Conservation (phyloP, 2,113 vertebrate species). For the Quiscalus mexicanus region DNA sequence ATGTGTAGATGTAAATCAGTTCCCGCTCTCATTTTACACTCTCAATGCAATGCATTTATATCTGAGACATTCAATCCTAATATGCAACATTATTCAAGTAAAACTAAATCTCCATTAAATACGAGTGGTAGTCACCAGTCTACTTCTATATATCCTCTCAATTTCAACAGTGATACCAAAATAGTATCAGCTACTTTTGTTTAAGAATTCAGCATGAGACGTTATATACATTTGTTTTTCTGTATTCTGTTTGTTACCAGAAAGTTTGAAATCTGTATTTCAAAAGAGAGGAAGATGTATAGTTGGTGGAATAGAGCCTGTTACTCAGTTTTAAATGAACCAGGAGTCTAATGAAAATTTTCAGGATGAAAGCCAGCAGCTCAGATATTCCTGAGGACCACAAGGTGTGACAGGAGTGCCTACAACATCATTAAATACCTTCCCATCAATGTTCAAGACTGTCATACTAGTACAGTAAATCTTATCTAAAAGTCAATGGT, state of each 20-base stretch:
- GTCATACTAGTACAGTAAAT: neutral
- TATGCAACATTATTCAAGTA: constrained; percentile 65
- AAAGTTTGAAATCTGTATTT: constrained; percentile 14
- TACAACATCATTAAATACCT: neutral
- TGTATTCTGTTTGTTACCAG: neutral
- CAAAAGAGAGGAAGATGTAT: constrained; percentile 8
- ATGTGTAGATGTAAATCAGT: constrained; percentile 39
- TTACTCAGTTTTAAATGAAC: neutral
- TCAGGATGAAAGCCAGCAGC: constrained; percentile 13
- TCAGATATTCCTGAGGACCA: neutral
- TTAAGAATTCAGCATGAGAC: constrained; percentile 31
- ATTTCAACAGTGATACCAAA: constrained; percentile 46
- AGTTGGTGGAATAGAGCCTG: constrained; percentile 3
- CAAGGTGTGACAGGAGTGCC: neutral
- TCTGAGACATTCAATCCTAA: constrained; percentile 65
- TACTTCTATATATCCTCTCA: constrained; percentile 15
- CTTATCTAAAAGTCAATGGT: neutral
- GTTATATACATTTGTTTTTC: constrained; percentile 1
- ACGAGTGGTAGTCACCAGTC: constrained; percentile 15
- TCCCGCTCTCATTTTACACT: constrained; percentile 18
- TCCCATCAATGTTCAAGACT: neutral
- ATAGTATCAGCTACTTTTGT: neutral
- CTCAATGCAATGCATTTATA: constrained; percentile 56
- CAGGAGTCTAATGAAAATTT: neutral
- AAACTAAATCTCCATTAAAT: constrained; percentile 54